phyloP scores from a whole-genome alignment of 2,797 vertebrate species.

The Buceros bicornis region DNA sequence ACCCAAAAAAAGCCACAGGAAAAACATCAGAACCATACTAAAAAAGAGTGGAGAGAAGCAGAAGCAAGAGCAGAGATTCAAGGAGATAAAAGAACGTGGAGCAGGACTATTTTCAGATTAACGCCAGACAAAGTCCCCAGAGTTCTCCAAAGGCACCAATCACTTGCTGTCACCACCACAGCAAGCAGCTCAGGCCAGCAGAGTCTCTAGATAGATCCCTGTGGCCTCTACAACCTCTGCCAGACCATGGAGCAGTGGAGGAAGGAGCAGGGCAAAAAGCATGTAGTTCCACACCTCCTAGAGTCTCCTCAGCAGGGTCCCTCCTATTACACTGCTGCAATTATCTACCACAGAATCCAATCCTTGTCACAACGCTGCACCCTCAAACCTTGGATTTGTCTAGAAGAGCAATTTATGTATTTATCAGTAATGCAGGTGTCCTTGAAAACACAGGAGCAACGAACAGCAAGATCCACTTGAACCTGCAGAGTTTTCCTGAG shows the following conservation, averaged over 20 bases:
- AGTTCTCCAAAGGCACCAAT: neutral
- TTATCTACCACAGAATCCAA: neutral
- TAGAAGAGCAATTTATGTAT: neutral
- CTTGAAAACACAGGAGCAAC: neutral
- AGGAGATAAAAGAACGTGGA: neutral
- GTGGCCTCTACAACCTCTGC: neutral
- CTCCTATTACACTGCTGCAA: neutral
- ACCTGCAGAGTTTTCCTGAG: neutral
- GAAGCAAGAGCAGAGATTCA: neutral
- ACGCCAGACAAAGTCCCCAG: neutral
- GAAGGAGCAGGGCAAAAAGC: neutral
- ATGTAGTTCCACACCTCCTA: neutral
- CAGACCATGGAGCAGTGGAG: neutral
- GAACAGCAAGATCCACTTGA: neutral
- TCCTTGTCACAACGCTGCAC: neutral
- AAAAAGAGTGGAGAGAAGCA: neutral
- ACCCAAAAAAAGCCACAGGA: accelerated
- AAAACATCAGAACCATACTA: neutral
- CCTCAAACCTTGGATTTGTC: neutral
- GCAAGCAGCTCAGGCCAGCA: neutral
- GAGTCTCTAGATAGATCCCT: accelerated
- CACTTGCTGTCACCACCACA: neutral
- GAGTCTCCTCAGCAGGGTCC: neutral
- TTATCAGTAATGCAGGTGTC: neutral
- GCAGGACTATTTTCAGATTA: neutral